phyloP scores from a whole-genome alignment of 2,888 invertebrate species.

The Callimorpha dominula region DNA sequence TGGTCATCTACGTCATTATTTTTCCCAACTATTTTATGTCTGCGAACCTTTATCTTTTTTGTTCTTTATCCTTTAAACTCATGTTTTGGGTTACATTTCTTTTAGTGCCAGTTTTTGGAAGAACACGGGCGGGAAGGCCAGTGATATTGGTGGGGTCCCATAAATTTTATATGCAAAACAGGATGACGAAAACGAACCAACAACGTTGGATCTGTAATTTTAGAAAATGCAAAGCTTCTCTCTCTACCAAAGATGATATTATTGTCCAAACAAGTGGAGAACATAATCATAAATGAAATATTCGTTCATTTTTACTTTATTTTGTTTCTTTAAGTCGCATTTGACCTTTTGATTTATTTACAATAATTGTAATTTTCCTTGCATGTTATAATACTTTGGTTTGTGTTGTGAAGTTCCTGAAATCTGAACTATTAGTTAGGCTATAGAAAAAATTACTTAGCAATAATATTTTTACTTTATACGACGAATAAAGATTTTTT shows the following conservation, averaged over 20 bases:
- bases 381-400: too few species aligned
- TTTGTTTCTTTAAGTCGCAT: neutral
- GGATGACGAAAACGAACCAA: neutral
- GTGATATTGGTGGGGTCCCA: slow-evolving; percentile 55
- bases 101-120: slow-evolving; percentile 39
- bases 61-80: neutral
- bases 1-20: neutral
- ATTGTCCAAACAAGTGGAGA: slow-evolving; percentile 59
- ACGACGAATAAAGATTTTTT: neutral
- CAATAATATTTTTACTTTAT: neutral
- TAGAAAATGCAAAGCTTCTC: slow-evolving; percentile 55
- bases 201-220: slow-evolving; percentile 55
- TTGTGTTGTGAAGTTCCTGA: neutral
- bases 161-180: slow-evolving; percentile 54
- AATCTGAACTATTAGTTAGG: neutral
- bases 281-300: slow-evolving; percentile 55
- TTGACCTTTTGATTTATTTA: slow-evolving; percentile 3
- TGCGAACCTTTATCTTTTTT: neutral
- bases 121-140: slow-evolving; percentile 57
- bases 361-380: neutral
- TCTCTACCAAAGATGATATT: slow-evolving; percentile 59
- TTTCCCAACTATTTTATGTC: neutral
- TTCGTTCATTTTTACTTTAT: neutral
- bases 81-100: neutral
- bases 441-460: neutral